Evolutionary conservation across 2,113 vertebrate species (phyloP).

Genomic region (Pao palembangensis): DNA sequence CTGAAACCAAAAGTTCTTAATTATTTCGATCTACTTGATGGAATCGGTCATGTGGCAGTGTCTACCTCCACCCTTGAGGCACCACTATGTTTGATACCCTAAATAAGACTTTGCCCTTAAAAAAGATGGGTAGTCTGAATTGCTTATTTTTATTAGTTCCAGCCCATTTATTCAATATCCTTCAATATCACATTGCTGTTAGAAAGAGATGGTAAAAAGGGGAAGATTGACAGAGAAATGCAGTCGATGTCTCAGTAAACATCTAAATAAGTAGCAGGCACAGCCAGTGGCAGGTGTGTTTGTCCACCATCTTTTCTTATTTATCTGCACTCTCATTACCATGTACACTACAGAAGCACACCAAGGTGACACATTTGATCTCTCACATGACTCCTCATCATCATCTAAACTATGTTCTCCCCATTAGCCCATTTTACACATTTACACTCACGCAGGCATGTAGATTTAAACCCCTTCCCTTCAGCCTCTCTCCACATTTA

Average conservation of each 20-base stretch:
- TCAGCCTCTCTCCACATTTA: too few relatives aligned
- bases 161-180: constrained; percentile 18
- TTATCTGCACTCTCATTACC: constrained; percentile 37
- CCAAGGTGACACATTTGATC: constrained; percentile 17
- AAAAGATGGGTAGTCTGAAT: not conserved
- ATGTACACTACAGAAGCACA: constrained; percentile 27
- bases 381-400: constrained; percentile 4
- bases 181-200: constrained; percentile 14
- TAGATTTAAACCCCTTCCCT: not conserved
- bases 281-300: constrained; percentile 6
- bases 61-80: too few relatives aligned
- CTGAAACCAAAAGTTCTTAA: too few relatives aligned
- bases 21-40: too few relatives aligned
- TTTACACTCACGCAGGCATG: not conserved
- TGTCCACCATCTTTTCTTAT: constrained; percentile 30
- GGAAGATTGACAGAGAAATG: not conserved
- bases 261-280: constrained; percentile 12
- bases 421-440: not conserved
- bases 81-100: too few relatives aligned
- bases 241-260: not conserved
- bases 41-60: too few relatives aligned
- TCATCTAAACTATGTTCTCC: not conserved
- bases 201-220: not conserved
- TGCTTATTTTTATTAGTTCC: constrained; percentile 37
- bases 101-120: not conserved